phyloP scores from a whole-genome alignment of 2,797 vertebrate species.

The Betta splendens region DNA sequence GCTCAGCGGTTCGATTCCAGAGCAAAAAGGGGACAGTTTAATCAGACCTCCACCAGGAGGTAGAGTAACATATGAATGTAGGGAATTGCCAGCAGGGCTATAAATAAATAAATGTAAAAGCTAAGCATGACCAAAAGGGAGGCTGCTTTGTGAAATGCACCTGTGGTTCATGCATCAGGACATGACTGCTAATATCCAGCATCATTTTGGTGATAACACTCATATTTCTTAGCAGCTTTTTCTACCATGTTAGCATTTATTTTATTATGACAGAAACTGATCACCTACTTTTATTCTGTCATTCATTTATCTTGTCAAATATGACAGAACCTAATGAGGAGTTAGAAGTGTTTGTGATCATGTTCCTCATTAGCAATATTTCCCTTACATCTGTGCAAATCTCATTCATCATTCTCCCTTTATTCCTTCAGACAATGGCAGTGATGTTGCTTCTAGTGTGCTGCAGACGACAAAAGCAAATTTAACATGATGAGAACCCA shows the following conservation, averaged over 20 bases:
- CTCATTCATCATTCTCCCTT: slow-evolving; percentile 11
- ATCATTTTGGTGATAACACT: slow-evolving; percentile 1
- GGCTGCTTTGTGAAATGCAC: slow-evolving; percentile 14
- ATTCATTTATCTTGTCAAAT: slow-evolving; percentile 7
- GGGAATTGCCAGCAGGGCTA: slow-evolving; percentile 33
- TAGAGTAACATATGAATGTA: slow-evolving; percentile 54
- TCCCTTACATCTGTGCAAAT: slow-evolving; percentile 32
- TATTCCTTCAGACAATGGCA: slow-evolving; percentile 18
- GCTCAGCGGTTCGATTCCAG: slow-evolving; percentile 49
- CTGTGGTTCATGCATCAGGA: slow-evolving; percentile 17
- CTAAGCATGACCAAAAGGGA: slow-evolving; percentile 5
- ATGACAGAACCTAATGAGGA: slow-evolving; percentile 18
- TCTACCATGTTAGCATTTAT: too few species aligned
- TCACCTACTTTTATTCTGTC: too few species aligned
- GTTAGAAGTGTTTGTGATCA: slow-evolving; percentile 27
- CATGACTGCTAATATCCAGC: background rate
- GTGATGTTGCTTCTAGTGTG: slow-evolving; percentile 20
- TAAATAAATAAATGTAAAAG: slow-evolving; percentile 59
- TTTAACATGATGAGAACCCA: slow-evolving; percentile 1
- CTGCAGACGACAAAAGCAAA: background rate
- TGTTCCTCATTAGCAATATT: slow-evolving; percentile 41
- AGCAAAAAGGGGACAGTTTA: slow-evolving; percentile 47
- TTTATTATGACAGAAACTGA: too few species aligned
- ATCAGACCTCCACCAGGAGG: slow-evolving; percentile 59
- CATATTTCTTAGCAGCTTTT: too few species aligned